Evolutionary conservation across 2,888 invertebrate genomes (phyloP), one percentile per base, ranked within the genome.

Genomic region (Eupithecia subfuscata): DNA sequence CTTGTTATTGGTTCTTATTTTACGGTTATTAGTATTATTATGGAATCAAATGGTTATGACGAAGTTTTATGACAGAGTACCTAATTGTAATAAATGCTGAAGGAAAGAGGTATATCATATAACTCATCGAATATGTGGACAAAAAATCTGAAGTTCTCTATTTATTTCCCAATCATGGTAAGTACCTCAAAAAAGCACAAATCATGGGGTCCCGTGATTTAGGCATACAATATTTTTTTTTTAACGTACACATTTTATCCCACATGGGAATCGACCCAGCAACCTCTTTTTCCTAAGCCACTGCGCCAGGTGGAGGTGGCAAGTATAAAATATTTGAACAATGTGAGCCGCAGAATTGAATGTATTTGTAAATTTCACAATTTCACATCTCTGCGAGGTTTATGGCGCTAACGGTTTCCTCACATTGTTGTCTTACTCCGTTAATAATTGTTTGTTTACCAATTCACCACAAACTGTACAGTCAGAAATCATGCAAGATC

Each of bases 401-500:
- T 71, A 71, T 52, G 71, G 68, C 48, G 37, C 60, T 63, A 65
- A 12, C 64, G 64, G 11, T 75, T 69, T 37, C 71, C 37, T 14
- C 43, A 67, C 67, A 60, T 65, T 74, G 74, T 70, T 65, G 40
- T 70, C 67, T 45, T 43, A 22, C 70, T 37, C 34, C n/a, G 67
- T 67, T 60, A 60, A 22, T 65, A 65, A 74, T 70, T 64, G 65
- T 74, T 71, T 70, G n/a, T 74, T 70, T 74, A 70, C 74, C 43
- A 74, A 56, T 67, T 45, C 48, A 67, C 25, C 67, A 63, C 37
- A 56, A 70, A 52, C 37, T 34, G 25, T 43, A n/a, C 16, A 45
- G 18, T 68, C 22, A 68, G 22, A 43, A 64, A 64, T 16, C 0
- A 34, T 34, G 64, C 30, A 64, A 64, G 7, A 30, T 16, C 18